Base-by-base conservation (phyloP, 2,113 vertebrate species). In the Pimephales promelas region DNA sequence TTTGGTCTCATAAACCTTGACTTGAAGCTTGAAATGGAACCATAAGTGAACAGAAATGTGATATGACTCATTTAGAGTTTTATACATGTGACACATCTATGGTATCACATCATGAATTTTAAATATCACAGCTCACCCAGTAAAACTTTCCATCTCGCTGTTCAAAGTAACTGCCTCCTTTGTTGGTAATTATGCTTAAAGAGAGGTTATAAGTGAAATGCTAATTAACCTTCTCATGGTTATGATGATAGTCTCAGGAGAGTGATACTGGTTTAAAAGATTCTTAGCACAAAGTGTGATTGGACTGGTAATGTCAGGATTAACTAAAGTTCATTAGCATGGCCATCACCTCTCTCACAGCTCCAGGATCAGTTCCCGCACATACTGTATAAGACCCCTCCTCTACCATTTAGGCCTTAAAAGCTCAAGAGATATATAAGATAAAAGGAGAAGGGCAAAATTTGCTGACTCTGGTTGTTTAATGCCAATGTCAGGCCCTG, bases 381-480 rank as follows among this genome's bases (percentile, higher is more conserved):
- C 49, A 75, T 72, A 47, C 70, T 72, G 70, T 81, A 57, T 22
- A 11, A 82, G 76, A 31, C 45, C 78, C 56, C 59, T 40, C 71
- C 64, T 82, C n/a, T 74, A 64, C 57, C 54, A 24, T 76, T 76
- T 45, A 76, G 59, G 64, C 26, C 78, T 77, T 49, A 76, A 62
- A 13, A 40, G 70, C 82, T 28, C 64, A 71, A 20, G 77, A 81
- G 81, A 77, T 10, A 81, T 34, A 26, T 34, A 34, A 47, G 77
- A 85, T 87, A 56, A 83, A 83, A 75, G 79, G 40, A 54, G 40
- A 31, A 74, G 76, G 76, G 14, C 24, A 66, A 81, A 78, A 88
- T 66, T 75, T 86, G 84, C 84, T 88, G 87, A 86, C 81, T 64
- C 82, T 71, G 77, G 43, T 73, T 83, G 83, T 86, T 86, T 72